phyloP scores from a whole-genome alignment of 2,113 vertebrate species.

The Laticauda colubrina region DNA sequence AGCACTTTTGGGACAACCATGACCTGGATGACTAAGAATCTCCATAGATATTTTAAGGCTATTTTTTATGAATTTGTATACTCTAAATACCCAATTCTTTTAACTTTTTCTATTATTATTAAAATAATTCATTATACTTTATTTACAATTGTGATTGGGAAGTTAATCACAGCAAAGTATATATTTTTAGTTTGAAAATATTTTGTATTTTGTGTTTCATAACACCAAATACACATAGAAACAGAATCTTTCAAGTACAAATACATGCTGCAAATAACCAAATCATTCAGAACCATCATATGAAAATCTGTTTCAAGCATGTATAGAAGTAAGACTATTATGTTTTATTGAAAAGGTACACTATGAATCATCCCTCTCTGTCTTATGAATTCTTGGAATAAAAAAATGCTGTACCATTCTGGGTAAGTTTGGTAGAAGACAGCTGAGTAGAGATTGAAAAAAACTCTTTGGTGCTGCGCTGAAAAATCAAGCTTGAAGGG shows the following conservation, averaged over 20 bases:
- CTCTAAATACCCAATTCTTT: not conserved
- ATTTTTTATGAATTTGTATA: not conserved
- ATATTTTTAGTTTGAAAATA: not conserved
- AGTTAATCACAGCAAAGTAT: not conserved
- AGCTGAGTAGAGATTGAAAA: constrained; percentile 93
- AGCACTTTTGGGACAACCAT: too few species aligned
- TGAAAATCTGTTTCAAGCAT: not conserved
- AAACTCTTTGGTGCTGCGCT: constrained; percentile 92
- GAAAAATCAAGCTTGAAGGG: constrained; percentile 91
- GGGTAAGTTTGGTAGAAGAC: constrained; percentile 94
- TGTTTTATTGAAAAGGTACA: not conserved
- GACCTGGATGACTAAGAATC: too few species aligned
- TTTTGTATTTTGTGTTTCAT: not conserved
- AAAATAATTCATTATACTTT: not conserved
- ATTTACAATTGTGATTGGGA: not conserved
- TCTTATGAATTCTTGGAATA: not conserved
- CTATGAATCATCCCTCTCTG: not conserved
- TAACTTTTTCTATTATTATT: not conserved
- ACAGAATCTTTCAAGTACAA: not conserved
- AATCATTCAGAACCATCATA: not conserved
- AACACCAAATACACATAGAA: not conserved
- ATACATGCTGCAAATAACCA: not conserved
- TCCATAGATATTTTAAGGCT: not conserved
- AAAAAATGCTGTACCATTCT: constrained; percentile 80
- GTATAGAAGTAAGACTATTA: not conserved